phyloP scores from a whole-genome alignment of 2,888 invertebrate genomes.

The Caenorhabditis becei region DNA sequence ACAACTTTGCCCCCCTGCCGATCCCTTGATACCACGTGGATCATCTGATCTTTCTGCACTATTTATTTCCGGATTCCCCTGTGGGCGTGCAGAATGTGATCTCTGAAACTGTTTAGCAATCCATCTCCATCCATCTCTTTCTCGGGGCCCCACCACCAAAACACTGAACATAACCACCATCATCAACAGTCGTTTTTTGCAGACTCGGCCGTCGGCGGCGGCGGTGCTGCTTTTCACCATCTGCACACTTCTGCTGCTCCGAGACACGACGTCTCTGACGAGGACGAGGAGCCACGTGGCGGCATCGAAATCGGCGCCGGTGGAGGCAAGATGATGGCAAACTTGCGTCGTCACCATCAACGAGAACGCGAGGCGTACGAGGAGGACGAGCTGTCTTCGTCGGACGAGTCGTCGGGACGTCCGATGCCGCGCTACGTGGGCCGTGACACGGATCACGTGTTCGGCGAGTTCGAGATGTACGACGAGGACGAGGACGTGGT shows the following conservation, averaged over 20 bases:
- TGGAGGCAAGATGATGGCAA: conserved; percentile 48
- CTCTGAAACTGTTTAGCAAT: conserved; percentile 13
- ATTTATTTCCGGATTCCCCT: no score
- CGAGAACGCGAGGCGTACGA: conserved; percentile 42
- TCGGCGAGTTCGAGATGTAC: conserved; percentile 62
- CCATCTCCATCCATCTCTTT: neutral
- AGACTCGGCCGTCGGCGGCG: conserved; percentile 61
- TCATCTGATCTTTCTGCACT: no score
- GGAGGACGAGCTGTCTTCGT: conserved; percentile 43
- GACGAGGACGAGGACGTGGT: conserved; percentile 41
- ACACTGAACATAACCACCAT: conserved; percentile 1
- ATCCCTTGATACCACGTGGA: no score
- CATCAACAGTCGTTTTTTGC: conserved; percentile 17
- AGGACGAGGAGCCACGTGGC: conserved; percentile 46
- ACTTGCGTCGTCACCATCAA: conserved; percentile 51
- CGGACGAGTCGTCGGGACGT: conserved; percentile 39
- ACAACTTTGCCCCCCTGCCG: no score
- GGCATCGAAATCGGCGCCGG: conserved; percentile 44
- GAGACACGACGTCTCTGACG: conserved; percentile 32
- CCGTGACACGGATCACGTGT: conserved; percentile 66
- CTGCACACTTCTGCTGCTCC: conserved; percentile 50
- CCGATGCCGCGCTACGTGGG: conserved; percentile 53
- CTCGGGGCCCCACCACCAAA: no score
- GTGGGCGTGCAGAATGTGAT: conserved; percentile 10
- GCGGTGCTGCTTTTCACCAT: conserved; percentile 56